Percentiles rank a stretch among this genome's conserved stretches.
phyloP scores from a whole-genome alignment of 2,888 invertebrate genomes.

The Aproaerema taeniolella region DNA sequence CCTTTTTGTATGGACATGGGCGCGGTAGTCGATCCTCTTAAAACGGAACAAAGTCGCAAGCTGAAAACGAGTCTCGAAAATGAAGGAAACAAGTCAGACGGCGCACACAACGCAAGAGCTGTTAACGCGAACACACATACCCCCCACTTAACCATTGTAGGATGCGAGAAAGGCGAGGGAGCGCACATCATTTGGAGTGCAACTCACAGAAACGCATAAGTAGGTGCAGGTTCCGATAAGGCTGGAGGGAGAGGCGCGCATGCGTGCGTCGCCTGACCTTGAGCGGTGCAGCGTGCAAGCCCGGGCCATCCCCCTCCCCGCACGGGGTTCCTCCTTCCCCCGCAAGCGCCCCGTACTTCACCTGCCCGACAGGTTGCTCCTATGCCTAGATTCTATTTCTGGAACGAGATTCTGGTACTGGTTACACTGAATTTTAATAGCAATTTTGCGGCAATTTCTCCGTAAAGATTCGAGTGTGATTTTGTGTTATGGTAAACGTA shows the following conservation, averaged over 20 bases:
- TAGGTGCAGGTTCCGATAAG: conserved; percentile 44
- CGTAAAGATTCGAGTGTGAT: too few relatives aligned
- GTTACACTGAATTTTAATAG: too few relatives aligned
- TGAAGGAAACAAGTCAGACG: too few relatives aligned
- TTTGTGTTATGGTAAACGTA: too few relatives aligned
- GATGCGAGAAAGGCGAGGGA: conserved; percentile 27
- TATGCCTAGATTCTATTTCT: conserved; percentile 65
- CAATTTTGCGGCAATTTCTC: too few relatives aligned
- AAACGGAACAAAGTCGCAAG: too few relatives aligned
- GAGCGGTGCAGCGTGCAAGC: conserved; percentile 71
- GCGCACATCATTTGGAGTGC: conserved; percentile 43
- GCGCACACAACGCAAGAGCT: conserved; percentile 3
- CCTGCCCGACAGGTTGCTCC: conserved; percentile 69
- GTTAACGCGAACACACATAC: conserved; percentile 6
- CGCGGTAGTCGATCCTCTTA: not conserved
- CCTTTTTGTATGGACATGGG: too few relatives aligned
- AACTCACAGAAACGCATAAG: conserved; percentile 52
- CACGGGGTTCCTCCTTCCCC: conserved; percentile 27
- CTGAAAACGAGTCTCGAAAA: too few relatives aligned
- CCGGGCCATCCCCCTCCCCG: conserved; percentile 36
- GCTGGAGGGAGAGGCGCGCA: conserved; percentile 46
- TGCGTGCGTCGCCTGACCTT: conserved; percentile 72
- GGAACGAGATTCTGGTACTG: conserved; percentile 39
- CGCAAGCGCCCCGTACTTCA: conserved; percentile 56
- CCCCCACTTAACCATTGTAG: not conserved